Base-by-base conservation (phyloP, 1,140 invertebrate species). In the Drosophila sp. region DNA sequence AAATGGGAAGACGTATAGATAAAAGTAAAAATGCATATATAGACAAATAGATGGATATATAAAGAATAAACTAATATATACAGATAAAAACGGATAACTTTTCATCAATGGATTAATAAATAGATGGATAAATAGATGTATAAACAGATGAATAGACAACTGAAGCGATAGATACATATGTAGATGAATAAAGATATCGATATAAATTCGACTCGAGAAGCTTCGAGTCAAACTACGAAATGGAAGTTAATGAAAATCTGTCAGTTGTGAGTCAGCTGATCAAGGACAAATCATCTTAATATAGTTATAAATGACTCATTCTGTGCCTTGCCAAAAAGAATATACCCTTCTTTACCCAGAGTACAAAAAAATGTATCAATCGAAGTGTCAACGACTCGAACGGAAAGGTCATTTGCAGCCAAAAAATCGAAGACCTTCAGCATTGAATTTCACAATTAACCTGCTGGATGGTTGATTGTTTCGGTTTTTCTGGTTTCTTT, bases 361-460 rank as follows among this genome's bases (percentile, higher is more conserved):
- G 44, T 50, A 50, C 27, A 7, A 50, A 50, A 17, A 50, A 27
- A 50, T 50, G 44, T 50, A 50, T 50, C 44, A 50, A 57, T 44
- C 32, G 44, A 72, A 33, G 62, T 87, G 82, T 86, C 83, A 86
- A 80, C 72, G 83, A 89, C 83, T 8, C 81, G 70, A 68, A 78
- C 79, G 54, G 66, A 79, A 86, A 86, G 83, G 83, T 89, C 82
- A 79, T 57, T 66, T 23, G 47, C 64, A 69, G 38, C 35, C 62
- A 60, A 65, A 61, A 71, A 50, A 50, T 50, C 5, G 2, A 50
- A 58, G 76, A 72, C 83, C 84, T 87, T 87, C 79, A 74, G 64
- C 55, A 66, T 64, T 67, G 63, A 87, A 86, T 86, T 86, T 86
- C 83, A 87, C 79, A 63, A 63, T 50, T 25, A 76, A 85, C 33